Percentiles rank a stretch among this genome's conserved stretches.
Evolutionary conservation across 1,140 invertebrate species (phyloP).

Genomic region (Calephelis virginiensis): DNA sequence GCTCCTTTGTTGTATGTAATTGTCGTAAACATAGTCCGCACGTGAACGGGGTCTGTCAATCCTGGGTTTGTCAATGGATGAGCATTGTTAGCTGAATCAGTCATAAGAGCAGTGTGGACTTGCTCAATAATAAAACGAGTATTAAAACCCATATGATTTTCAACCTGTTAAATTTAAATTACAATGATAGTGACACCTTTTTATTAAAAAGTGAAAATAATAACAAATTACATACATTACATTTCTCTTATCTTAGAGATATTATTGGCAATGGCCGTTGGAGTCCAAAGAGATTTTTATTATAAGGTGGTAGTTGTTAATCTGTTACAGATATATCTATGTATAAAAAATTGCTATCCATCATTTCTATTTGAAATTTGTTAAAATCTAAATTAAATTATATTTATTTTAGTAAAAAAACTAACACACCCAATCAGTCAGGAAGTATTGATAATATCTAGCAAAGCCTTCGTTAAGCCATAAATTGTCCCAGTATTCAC

Average conservation of each 20-base stretch:
- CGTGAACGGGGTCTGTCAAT: conserved; percentile 71
- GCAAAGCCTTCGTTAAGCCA: conserved; percentile 87
- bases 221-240: too few species aligned
- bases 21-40: conserved; percentile 79
- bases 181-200: too few species aligned
- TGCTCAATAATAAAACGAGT: conserved; percentile 82
- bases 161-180: conserved; percentile 49
- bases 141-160: conserved; percentile 72
- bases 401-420: background rate
- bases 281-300: too few species aligned
- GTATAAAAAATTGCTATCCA: too few species aligned
- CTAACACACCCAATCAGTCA: conserved; percentile 59
- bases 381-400: too few species aligned
- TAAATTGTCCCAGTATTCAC: conserved; percentile 83
- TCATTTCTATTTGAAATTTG: too few species aligned
- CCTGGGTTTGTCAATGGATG: conserved; percentile 79
- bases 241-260: too few species aligned
- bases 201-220: too few species aligned
- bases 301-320: too few species aligned
- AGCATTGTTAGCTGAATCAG: conserved; percentile 82
- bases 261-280: too few species aligned
- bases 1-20: conserved; percentile 84
- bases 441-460: conserved; percentile 83
- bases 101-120: conserved; percentile 81
- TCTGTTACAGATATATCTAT: too few species aligned